phyloP scores from a whole-genome alignment of 1,140 invertebrate species.

The Armadillidium nasatum region DNA sequence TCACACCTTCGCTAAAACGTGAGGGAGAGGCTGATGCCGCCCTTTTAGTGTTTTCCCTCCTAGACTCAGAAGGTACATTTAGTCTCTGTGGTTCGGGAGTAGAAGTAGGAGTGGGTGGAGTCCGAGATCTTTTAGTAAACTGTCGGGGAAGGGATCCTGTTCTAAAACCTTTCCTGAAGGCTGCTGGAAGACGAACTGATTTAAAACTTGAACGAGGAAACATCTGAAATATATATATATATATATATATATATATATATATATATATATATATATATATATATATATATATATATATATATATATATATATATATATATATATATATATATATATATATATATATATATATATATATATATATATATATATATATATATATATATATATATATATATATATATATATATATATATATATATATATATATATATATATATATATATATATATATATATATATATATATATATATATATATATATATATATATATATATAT shows the following conservation, averaged over 20 bases:
- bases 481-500: neutral
- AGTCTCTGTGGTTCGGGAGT: neutral
- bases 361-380: neutral
- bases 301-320: neutral
- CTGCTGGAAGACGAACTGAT: neutral
- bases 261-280: slow-evolving; percentile 15
- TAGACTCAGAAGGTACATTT: neutral
- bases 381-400: too few species aligned
- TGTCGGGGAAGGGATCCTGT: neutral
- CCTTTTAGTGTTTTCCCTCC: slow-evolving; percentile 23
- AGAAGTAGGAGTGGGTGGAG: neutral
- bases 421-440: neutral
- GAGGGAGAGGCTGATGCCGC: slow-evolving; percentile 38
- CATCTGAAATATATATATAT: neutral
- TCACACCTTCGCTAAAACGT: slow-evolving; percentile 5
- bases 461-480: too few species aligned
- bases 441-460: neutral
- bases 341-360: neutral
- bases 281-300: slow-evolving; percentile 14
- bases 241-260: neutral
- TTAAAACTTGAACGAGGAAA: neutral
- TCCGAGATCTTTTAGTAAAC: neutral
- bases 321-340: neutral
- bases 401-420: slow-evolving; percentile 5
- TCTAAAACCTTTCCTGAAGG: neutral